A percentile compares a stretch with the other conserved stretches of the same genome.
Evolutionary conservation across 2,888 invertebrate genomes (phyloP).

Genomic region (Eudemis profundana): DNA sequence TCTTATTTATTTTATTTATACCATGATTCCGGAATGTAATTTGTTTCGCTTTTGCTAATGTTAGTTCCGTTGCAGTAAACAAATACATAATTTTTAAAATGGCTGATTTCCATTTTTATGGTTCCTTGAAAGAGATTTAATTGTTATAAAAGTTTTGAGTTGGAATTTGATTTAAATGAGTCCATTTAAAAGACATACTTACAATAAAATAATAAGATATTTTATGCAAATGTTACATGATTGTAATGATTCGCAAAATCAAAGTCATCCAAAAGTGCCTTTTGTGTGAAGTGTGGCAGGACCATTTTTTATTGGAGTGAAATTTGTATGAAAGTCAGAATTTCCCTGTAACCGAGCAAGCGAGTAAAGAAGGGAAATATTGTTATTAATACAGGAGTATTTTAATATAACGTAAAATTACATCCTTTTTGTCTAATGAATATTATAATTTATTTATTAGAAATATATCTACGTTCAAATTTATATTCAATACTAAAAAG

Average conservation of each 20-base stretch:
- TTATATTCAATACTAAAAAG: background rate
- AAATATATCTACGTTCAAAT: background rate
- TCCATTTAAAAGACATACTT: background rate
- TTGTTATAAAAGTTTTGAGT: background rate
- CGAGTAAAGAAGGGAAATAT: background rate
- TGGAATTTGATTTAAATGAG: background rate
- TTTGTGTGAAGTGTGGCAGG: slow-evolving; percentile 3
- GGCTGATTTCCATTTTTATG: background rate
- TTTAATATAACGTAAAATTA: background rate
- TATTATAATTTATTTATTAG: background rate
- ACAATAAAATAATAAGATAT: no score
- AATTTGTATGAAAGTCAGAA: background rate
- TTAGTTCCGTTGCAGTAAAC: background rate
- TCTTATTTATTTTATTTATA: slow-evolving; percentile 20
- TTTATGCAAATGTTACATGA: no score
- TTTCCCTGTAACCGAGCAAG: background rate
- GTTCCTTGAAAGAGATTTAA: background rate
- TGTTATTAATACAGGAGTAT: background rate
- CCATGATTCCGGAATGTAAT: slow-evolving; percentile 24
- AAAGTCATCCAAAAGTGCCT: slow-evolving; percentile 12
- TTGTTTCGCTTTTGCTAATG: slow-evolving; percentile 17
- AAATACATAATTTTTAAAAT: background rate
- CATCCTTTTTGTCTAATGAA: background rate
- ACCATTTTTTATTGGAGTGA: slow-evolving; percentile 9
- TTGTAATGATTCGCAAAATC: background rate